A percentile compares a stretch with the other conserved stretches of the same genome.
Conservation (phyloP, 2,797 vertebrate species). For the Hapalemur alaotrensis region DNA sequence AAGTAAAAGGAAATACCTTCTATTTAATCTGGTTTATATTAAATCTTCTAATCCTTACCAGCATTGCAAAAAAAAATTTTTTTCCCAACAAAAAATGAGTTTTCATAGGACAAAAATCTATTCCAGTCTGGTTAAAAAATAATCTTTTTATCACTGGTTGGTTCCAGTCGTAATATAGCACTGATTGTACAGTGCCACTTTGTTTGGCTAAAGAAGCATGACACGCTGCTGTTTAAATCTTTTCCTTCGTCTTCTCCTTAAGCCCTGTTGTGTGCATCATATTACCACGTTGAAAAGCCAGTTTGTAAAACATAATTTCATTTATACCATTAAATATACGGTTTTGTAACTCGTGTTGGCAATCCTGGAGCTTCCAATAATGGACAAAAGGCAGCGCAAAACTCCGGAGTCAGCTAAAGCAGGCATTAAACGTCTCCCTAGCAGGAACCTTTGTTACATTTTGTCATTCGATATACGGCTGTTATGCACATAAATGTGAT, state of each 20-base stretch:
- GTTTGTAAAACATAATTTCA: slow-evolving; percentile 56
- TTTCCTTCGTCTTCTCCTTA: neutral
- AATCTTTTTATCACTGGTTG: neutral
- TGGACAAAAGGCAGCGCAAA: slow-evolving; percentile 52
- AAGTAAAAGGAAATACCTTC: neutral
- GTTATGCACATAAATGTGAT: slow-evolving; percentile 57
- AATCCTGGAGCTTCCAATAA: slow-evolving; percentile 28
- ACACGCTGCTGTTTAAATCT: neutral
- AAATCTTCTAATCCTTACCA: neutral
- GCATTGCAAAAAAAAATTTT: neutral
- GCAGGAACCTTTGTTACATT: slow-evolving; percentile 57
- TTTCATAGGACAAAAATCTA: neutral
- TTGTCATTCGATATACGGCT: slow-evolving; percentile 72
- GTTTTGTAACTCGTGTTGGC: slow-evolving; percentile 53
- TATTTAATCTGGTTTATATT: neutral
- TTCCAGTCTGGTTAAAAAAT: neutral
- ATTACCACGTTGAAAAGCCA: slow-evolving; percentile 29
- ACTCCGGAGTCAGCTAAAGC: neutral
- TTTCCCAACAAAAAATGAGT: neutral
- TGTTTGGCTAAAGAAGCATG: slow-evolving; percentile 29
- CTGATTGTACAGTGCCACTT: neutral
- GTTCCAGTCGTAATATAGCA: neutral
- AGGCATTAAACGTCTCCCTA: slow-evolving; percentile 39
- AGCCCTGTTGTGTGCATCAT: neutral
- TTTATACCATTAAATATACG: slow-evolving; percentile 21